Conservation (phyloP, 2,797 vertebrate species). For the Siniperca scherzeri region DNA sequence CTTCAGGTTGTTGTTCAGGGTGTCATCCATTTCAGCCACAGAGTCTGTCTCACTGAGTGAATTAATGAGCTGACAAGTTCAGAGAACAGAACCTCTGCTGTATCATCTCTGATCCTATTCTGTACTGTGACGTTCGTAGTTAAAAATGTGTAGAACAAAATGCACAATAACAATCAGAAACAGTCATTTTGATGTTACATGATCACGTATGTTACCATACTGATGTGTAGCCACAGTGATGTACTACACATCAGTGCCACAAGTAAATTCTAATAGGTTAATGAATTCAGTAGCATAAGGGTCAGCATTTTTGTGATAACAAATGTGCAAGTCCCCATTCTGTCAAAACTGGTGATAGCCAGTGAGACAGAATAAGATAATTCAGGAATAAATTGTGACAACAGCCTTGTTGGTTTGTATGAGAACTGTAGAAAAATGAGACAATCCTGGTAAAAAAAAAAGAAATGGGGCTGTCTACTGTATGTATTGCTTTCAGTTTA, state of each 20-base stretch:
- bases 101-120: conserved; percentile 4
- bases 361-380: background rate
- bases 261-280: background rate
- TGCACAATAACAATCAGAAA: background rate
- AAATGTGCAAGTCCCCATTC: background rate
- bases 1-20: conserved; percentile 26
- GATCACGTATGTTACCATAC: background rate
- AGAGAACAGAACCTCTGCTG: conserved; percentile 13
- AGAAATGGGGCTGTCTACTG: background rate
- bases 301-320: background rate
- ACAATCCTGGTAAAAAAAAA: background rate
- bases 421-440: background rate
- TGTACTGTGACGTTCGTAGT: background rate
- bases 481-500: background rate
- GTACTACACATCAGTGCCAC: background rate
- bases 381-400: background rate
- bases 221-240: background rate
- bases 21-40: conserved; percentile 12
- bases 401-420: background rate
- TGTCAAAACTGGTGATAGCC: background rate
- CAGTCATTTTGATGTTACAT: background rate
- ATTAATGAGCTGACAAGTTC: conserved; percentile 41
- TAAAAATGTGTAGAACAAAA: background rate
- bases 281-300: background rate
- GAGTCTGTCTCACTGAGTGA: background rate